Evolutionary conservation across 2,797 vertebrate species (phyloP), one percentile per base, ranked within the genome.

Genomic region (Amniataba percoides): DNA sequence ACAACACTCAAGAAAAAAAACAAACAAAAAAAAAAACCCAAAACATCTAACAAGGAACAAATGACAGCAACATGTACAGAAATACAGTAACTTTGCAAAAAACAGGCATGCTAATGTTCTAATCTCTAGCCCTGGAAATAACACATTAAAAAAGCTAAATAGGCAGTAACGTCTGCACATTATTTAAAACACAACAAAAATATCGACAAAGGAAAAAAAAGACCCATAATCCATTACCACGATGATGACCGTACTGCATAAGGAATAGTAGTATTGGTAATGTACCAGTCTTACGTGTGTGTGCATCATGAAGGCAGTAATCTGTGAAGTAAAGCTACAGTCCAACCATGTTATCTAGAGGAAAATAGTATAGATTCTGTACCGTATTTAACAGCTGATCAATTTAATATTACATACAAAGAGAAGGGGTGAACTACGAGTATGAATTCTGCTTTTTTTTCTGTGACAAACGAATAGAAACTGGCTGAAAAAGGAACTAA

Each of bases 131-230:
- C 78, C 73, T 82, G 52, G 65, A 89, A 93, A 93, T 84, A 74
- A 90, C 80, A 91, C 78, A 80, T 75, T 80, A 84, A 90, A 94
- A 74, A 91, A 88, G 87, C 92, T 93, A 94, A 92, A 94, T 94
- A 96, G 92, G 95, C 95, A 94, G 93, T 94, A 95, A 95, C 82
- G 85, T 95, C 96, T 94, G 95, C 94, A 95, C 80, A 94, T 92
- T 87, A 96, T 95, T 96, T 90, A 89, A 31, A 97, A 97, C 94
- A 95, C 87, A 96, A 95, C 73, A 95, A 78, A 31, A 87, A 94
- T 77, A 86, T 88, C 55, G 73, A 91, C 82, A 87, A 67, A 80
- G 25, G n/a, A 92, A 89, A 81, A 89, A 81, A 86, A 84, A 77
- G 93, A 93, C 89, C 87, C 92, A 96, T 95, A 90, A 92, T 87